These are phyloP conservation scores for Trachymyrmex septentrionalis DNA, from an alignment of 1,140 invertebrate species.

Conservation along the genomic window DNA sequence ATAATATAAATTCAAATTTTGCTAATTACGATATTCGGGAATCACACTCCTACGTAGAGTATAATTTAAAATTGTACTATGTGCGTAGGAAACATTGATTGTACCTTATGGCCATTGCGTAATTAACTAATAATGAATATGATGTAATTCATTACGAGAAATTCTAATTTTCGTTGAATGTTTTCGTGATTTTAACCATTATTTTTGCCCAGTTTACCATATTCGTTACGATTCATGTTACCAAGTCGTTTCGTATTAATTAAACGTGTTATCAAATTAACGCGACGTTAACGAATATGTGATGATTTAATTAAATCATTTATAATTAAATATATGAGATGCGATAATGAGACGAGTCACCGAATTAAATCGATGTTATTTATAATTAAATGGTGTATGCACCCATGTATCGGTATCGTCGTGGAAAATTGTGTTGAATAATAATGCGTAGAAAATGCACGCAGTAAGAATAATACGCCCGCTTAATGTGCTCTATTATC, in stretches of 20 bases:
- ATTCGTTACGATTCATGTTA: slow-evolving; percentile 60
- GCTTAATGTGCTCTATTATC: slow-evolving; percentile 9
- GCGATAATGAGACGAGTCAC: slow-evolving; percentile 67
- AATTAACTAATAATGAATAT: slow-evolving; percentile 52
- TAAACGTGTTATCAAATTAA: slow-evolving; percentile 76
- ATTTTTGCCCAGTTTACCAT: slow-evolving; percentile 44
- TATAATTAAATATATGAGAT: slow-evolving; percentile 66
- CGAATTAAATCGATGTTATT: slow-evolving; percentile 72
- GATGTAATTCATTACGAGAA: slow-evolving; percentile 27
- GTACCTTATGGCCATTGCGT: slow-evolving; percentile 1
- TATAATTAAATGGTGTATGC: slow-evolving; percentile 69
- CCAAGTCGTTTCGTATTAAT: slow-evolving; percentile 68
- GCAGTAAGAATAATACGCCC: slow-evolving; percentile 18
- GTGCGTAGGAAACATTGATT: not conserved
- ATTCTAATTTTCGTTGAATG: slow-evolving; percentile 23
- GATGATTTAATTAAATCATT: slow-evolving; percentile 74
- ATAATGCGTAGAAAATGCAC: slow-evolving; percentile 61
- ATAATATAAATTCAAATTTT: not conserved
- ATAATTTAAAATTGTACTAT: slow-evolving; percentile 17
- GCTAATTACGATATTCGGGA: not conserved
- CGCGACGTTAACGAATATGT: slow-evolving; percentile 65
- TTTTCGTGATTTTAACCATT: slow-evolving; percentile 55
- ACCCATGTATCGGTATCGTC: slow-evolving; percentile 16
- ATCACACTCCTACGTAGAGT: not conserved
- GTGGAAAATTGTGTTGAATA: slow-evolving; percentile 61